Conservation (phyloP, 2,797 vertebrate species). For the Danionella dracula region DNA sequence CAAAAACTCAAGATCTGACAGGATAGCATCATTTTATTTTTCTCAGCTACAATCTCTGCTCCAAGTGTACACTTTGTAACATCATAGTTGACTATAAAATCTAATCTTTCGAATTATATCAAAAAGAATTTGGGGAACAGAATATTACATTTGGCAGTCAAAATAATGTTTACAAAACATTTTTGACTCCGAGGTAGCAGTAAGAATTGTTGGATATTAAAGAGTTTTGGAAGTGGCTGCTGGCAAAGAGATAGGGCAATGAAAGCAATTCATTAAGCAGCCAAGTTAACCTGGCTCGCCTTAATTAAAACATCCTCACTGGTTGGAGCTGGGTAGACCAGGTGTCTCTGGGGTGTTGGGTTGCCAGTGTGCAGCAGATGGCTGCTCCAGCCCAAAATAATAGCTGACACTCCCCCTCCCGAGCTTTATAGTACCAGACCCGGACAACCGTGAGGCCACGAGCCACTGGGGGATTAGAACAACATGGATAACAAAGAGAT, state of each 20-base stretch:
- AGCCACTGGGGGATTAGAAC: constrained; percentile 82
- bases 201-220: too few species aligned
- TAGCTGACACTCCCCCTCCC: constrained; percentile 78
- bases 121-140: too few species aligned
- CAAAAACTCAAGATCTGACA: too few species aligned
- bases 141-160: too few species aligned
- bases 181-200: too few species aligned
- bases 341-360: constrained; percentile 84
- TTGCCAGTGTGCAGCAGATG: constrained; percentile 86
- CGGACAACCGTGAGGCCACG: constrained; percentile 78
- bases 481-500: constrained; percentile 74
- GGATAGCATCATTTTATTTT: too few species aligned
- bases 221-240: constrained; percentile 73
- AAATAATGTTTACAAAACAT: too few species aligned
- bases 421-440: constrained; percentile 69
- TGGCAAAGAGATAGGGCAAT: constrained; percentile 81
- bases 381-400: constrained; percentile 81
- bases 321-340: constrained; percentile 89
- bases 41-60: too few species aligned
- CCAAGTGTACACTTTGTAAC: too few species aligned
- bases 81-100: too few species aligned
- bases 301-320: constrained; percentile 99
- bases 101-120: too few species aligned
- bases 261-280: constrained; percentile 94
- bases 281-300: constrained; percentile 88